Conservation (phyloP, 2,113 vertebrate genomes). For the Steatornis caripensis region DNA sequence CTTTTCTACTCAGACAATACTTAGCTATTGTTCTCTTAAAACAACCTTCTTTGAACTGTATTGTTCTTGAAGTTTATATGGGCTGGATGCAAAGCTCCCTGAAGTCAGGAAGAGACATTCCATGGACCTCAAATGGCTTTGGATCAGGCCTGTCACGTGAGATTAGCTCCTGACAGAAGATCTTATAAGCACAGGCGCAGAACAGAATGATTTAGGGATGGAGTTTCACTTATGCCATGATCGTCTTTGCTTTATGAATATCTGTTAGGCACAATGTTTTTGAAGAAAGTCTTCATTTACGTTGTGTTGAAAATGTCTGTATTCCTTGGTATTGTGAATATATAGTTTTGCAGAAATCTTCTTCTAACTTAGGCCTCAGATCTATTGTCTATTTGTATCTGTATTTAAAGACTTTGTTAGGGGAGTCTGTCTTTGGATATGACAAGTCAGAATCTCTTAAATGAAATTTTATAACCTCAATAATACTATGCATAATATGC, state of each 20-base stretch:
- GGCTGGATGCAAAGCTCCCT: constrained; percentile 24
- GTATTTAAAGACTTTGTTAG: neutral
- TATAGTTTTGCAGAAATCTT: neutral
- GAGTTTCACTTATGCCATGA: constrained; percentile 1
- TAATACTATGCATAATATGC: neutral
- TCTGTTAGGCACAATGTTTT: neutral
- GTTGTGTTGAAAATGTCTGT: neutral
- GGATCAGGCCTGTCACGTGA: constrained; percentile 48
- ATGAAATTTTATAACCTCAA: neutral
- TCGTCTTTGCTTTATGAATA: neutral
- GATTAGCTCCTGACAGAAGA: constrained; percentile 52
- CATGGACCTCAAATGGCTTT: constrained; percentile 42
- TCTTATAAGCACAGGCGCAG: neutral
- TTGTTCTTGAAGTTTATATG: constrained; percentile 18
- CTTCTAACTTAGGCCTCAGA: neutral
- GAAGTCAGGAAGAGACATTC: constrained; percentile 47
- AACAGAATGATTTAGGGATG: neutral
- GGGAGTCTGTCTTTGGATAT: neutral
- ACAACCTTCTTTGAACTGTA: neutral
- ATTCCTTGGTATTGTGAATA: neutral
- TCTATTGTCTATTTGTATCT: neutral
- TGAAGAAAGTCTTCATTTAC: neutral
- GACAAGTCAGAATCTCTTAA: neutral
- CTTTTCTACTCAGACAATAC: neutral
- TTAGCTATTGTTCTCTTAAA: constrained; percentile 18